Conservation (phyloP, 2,113 vertebrate genomes). For the Leuciscus idus region DNA sequence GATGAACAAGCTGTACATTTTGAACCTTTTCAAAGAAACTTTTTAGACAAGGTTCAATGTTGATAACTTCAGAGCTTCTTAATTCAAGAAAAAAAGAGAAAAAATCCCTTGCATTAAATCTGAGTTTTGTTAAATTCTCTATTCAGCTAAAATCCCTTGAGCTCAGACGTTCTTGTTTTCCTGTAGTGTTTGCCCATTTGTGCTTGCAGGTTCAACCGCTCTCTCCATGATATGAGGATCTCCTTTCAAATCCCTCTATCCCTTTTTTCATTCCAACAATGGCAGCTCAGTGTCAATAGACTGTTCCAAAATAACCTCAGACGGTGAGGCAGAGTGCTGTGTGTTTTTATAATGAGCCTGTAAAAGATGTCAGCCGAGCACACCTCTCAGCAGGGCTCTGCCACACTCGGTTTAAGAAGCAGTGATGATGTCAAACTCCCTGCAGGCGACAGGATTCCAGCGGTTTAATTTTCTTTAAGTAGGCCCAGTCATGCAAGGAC, state of each 20-base stretch:
- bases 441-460: conserved; percentile 31
- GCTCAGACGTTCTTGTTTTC: conserved; percentile 2
- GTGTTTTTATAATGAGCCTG: conserved; percentile 54
- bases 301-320: conserved; percentile 53
- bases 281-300: conserved; percentile 21
- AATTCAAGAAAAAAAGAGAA: not conserved
- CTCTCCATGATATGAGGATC: conserved; percentile 2
- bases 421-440: conserved; percentile 35
- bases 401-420: conserved; percentile 30
- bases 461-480: conserved; percentile 46
- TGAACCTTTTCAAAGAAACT: not conserved
- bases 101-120: not conserved
- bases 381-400: conserved; percentile 49
- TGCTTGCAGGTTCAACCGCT: conserved; percentile 2
- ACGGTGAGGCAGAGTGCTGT: conserved; percentile 2
- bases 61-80: not conserved
- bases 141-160: conserved; percentile 29
- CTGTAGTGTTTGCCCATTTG: conserved; percentile 31
- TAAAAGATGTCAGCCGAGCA: conserved; percentile 38
- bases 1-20: not conserved
- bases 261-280: conserved; percentile 47
- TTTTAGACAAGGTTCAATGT: not conserved
- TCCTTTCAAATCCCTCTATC: conserved; percentile 34
- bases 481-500: conserved; percentile 12
- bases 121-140: not conserved